Conservation (phyloP, 2,888 invertebrate species). For the Clepsis dumicolana region DNA sequence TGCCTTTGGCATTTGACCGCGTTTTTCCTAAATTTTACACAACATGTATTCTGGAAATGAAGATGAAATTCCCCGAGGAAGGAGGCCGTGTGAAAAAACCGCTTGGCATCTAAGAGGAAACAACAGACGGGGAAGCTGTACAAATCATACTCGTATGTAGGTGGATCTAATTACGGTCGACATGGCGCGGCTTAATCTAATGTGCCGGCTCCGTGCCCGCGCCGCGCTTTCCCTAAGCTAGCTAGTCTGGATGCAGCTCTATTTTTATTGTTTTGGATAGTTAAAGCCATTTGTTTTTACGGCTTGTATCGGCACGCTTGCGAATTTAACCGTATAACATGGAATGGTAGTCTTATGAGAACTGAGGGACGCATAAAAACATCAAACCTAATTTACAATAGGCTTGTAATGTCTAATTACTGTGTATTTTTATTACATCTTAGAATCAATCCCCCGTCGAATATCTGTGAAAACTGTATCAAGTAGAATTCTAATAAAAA, state of each 20-base stretch:
- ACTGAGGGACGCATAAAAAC: neutral
- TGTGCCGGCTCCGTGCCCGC: constrained; percentile 16
- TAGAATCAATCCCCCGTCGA: no score
- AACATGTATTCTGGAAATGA: constrained; percentile 27
- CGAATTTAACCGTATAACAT: neutral
- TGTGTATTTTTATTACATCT: no score
- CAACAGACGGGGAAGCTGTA: constrained; percentile 8
- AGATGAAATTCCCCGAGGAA: constrained; percentile 28
- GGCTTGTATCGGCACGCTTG: neutral
- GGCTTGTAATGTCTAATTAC: no score
- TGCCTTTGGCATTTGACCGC: constrained; percentile 37
- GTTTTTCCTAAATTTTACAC: constrained; percentile 41
- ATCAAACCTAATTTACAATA: no score
- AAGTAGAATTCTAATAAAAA: no score
- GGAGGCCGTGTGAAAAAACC: constrained; percentile 18
- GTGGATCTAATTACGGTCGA: constrained; percentile 28
- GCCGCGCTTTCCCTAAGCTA: constrained; percentile 12
- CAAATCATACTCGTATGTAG: constrained; percentile 21
- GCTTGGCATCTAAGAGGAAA: constrained; percentile 6
- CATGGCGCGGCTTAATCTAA: constrained; percentile 30
- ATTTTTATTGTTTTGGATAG: constrained; percentile 25
- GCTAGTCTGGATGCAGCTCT: constrained; percentile 4
- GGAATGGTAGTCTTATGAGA: neutral
- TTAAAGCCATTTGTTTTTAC: neutral
- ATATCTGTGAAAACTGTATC: no score